These are phyloP conservation scores for Synergus itoensis DNA, from an alignment of 2,888 invertebrate genomes.

Conservation along the genomic window DNA sequence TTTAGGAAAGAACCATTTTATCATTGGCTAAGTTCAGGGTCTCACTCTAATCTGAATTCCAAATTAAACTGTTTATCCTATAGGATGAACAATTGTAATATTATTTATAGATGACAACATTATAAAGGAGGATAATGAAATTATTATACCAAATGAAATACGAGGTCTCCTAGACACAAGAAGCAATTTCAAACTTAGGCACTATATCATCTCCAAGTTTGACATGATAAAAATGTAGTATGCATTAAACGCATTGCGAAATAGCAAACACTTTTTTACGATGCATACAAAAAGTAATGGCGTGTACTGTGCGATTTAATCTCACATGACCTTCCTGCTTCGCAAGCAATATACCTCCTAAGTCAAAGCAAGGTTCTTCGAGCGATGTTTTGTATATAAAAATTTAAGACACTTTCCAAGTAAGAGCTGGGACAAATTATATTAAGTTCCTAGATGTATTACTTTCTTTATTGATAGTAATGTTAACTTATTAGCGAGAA, in stretches of 20 bases:
- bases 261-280: constrained; percentile 28
- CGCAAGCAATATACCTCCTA: constrained; percentile 1
- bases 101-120: neutral
- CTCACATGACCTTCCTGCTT: constrained; percentile 28
- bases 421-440: neutral
- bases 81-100: neutral
- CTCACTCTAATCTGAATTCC: no score
- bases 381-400: neutral
- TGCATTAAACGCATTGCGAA: constrained; percentile 17
- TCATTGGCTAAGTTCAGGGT: no score
- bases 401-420: neutral
- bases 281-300: constrained; percentile 38
- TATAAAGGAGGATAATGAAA: no score
- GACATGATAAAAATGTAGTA: neutral
- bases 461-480: neutral
- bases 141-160: no score
- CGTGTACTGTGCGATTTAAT: constrained; percentile 13
- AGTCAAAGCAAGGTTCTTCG: constrained; percentile 14
- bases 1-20: neutral
- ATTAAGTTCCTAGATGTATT: neutral
- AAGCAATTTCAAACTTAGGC: neutral
- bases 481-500: neutral
- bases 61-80: neutral
- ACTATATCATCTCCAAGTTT: constrained; percentile 14
- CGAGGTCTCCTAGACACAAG: neutral